Conservation (phyloP, 2,888 invertebrate genomes). For the Drosophila barbarae region DNA sequence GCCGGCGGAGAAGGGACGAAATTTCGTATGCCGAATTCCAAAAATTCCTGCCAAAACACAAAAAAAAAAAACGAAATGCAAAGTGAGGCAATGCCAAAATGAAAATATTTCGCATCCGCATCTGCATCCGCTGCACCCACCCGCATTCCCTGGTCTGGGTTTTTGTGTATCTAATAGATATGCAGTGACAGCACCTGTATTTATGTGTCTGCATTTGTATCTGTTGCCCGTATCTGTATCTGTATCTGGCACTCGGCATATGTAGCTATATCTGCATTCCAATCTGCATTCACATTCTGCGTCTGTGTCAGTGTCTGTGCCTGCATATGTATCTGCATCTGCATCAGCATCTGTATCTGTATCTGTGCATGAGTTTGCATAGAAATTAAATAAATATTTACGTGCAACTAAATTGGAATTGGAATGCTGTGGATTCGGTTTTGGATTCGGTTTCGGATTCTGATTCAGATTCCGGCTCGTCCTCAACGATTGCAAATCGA, state of each 20-base stretch:
- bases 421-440: conserved; percentile 52
- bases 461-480: conserved; percentile 9
- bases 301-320: conserved; percentile 3
- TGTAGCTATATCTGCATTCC: conserved; percentile 31
- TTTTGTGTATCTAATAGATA: conserved; percentile 37
- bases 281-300: conserved; percentile 24
- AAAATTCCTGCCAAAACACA: not conserved
- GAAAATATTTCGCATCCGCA: conserved; percentile 33
- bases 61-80: conserved; percentile 10
- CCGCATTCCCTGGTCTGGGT: not conserved
- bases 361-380: conserved; percentile 50
- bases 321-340: conserved; percentile 20
- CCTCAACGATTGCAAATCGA: conserved; percentile 35
- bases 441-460: conserved; percentile 1
- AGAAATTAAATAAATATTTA: conserved; percentile 69
- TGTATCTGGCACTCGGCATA: conserved; percentile 28
- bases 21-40: conserved; percentile 1
- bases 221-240: conserved; percentile 4
- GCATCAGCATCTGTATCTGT: conserved; percentile 23
- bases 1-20: conserved; percentile 9
- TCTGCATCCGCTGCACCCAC: not conserved
- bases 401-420: conserved; percentile 68
- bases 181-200: conserved; percentile 59
- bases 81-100: conserved; percentile 38
- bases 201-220: conserved; percentile 36